These are phyloP conservation scores for Hypercompe scribonia DNA, from an alignment of 2,888 invertebrate genomes.

Conservation along the genomic window DNA sequence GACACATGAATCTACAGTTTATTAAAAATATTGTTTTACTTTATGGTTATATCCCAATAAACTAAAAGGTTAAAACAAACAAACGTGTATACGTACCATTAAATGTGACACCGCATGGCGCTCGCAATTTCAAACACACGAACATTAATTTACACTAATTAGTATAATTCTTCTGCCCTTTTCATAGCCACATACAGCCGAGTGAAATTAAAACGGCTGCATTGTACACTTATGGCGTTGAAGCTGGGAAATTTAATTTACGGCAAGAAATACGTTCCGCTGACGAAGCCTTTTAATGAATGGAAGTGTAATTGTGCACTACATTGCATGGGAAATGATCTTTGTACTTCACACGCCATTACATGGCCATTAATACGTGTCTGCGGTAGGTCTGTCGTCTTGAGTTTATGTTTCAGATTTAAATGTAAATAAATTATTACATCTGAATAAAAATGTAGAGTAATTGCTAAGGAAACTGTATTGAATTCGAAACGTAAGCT, in stretches of 20 bases:
- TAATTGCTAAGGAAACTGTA: background rate
- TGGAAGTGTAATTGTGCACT: slow-evolving; percentile 50
- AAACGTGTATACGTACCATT: background rate
- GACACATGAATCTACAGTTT: no score
- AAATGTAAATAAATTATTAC: background rate
- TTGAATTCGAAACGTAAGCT: no score
- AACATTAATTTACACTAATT: slow-evolving; percentile 8
- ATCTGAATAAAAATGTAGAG: background rate
- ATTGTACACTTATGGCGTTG: slow-evolving; percentile 43
- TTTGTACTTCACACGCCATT: slow-evolving; percentile 23
- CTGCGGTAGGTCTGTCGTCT: background rate
- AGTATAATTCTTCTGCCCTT: slow-evolving; percentile 19
- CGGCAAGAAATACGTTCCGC: slow-evolving; percentile 43
- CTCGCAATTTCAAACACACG: background rate
- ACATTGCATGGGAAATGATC: slow-evolving; percentile 37
- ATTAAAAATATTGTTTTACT: no score
- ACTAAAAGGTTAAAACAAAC: background rate
- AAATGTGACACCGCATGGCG: background rate
- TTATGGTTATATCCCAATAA: background rate
- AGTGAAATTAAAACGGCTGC: slow-evolving; percentile 46
- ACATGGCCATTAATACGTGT: background rate
- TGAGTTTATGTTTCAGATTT: background rate
- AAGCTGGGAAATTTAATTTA: slow-evolving; percentile 57
- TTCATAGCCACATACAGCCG: slow-evolving; percentile 25
- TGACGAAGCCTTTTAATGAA: slow-evolving; percentile 50